Evolutionary conservation across 2,797 vertebrate genomes (phyloP), one percentile per base, ranked within the genome.

Genomic region (Oreonectes daqikongensis): DNA sequence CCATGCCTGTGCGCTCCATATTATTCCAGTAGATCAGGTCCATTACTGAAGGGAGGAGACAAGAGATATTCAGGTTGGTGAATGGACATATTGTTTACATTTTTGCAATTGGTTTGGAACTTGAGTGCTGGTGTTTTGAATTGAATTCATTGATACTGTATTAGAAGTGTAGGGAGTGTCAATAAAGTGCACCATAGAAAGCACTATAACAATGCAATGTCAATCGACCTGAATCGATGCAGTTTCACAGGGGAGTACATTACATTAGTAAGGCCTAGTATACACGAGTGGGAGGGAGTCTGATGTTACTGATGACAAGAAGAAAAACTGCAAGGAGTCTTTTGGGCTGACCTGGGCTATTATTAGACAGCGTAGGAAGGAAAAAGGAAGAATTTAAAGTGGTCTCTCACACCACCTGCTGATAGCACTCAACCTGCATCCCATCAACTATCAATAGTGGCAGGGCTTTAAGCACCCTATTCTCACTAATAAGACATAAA

Each of bases 1-100:
- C 90, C 85, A 92, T 91, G 14, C 95, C 95, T 0, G 95, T 95
- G 1, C 87, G 87, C 88, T 93, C 87, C 1, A 87, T 89, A 61
- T 97, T 94, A 87, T 95, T 94, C 96, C 96, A 98, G 85, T 93
- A 95, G 85, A 98, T 92, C 88, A 98, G 88, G 84, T 96, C 95
- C 83, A 92, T 92, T 74, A 90, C 94, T 92, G 92, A 81, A 59
- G 72, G 10, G 60, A 65, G 15, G 20, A 40, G 20, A n/a, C 35
- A 24, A 48, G 42, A 69, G 1, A 22, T 53, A 24, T 53, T 42
- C 10, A 42, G 46, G 17, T 2, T 48, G 5, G 46, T n/a, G 15
- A 4, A 48, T 48, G 4, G 46, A 6, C 3, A 17, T 46, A 18
- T 15, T 46, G 44, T 42, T 5, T 18, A 1, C 1, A 22, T 53